phyloP scores from a whole-genome alignment of 2,888 invertebrate species.

The Drosophila barbarae region DNA sequence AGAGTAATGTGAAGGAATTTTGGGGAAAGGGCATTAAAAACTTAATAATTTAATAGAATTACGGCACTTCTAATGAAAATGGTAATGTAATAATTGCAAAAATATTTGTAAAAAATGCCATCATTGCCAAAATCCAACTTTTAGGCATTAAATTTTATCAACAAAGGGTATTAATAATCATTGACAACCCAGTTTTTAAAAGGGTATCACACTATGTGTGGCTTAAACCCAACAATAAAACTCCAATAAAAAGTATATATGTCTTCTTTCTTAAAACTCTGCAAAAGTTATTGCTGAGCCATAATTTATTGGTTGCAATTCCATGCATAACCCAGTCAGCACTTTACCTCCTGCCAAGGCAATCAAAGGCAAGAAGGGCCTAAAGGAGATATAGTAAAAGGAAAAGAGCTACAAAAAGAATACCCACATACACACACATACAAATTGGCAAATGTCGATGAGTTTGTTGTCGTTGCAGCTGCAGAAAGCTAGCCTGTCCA shows the following conservation, averaged over 20 bases:
- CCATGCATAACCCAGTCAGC: constrained; percentile 16
- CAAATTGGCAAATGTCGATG: constrained; percentile 48
- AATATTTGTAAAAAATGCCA: no score
- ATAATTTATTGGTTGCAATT: constrained; percentile 42
- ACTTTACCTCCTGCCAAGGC: constrained; percentile 19
- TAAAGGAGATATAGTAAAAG: constrained; percentile 7
- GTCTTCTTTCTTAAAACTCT: constrained; percentile 6
- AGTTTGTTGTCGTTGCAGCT: constrained; percentile 36
- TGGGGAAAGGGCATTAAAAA: background rate
- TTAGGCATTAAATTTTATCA: no score
- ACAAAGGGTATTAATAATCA: no score
- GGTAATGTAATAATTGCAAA: no score
- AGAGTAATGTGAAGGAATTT: background rate
- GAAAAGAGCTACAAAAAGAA: background rate
- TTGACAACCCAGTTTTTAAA: no score
- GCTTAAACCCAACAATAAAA: background rate
- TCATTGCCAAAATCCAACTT: no score
- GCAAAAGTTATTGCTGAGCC: constrained; percentile 23
- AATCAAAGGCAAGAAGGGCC: constrained; percentile 22
- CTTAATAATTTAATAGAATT: background rate
- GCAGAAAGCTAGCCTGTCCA: constrained; percentile 30
- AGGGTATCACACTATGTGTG: no score
- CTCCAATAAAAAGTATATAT: background rate
- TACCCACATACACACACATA: constrained; percentile 28
- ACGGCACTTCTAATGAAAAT: no score